Evolutionary conservation across 2,888 invertebrate genomes (phyloP).

Genomic region (Pantelozetes paolii): DNA sequence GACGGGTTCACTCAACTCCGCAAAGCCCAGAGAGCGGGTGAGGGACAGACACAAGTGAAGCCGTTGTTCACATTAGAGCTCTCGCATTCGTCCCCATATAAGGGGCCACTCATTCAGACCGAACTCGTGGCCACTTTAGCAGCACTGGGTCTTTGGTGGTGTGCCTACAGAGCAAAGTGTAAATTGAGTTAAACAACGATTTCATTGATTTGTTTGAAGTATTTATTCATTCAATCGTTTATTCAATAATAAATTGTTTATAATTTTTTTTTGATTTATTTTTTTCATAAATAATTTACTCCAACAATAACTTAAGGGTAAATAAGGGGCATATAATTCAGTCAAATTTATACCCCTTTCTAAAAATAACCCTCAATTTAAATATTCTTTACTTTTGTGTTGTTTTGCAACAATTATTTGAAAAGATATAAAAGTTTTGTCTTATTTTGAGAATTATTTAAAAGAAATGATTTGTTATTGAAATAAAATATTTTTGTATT

Average conservation of each 20-base stretch:
- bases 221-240: background rate
- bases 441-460: no score
- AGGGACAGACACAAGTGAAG: background rate
- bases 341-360: no score
- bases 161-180: conserved; percentile 76
- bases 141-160: conserved; percentile 73
- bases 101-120: conserved; percentile 78
- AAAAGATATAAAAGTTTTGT: no score
- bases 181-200: conserved; percentile 60
- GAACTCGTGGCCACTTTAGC: conserved; percentile 80
- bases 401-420: no score
- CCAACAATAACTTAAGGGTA: no score
- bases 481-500: no score
- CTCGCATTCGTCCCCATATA: conserved; percentile 64
- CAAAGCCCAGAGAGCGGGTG: conserved; percentile 27
- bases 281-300: no score
- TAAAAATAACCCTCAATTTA: no score
- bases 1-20: conserved; percentile 70
- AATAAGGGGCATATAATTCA: no score
- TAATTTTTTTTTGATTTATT: no score
- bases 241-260: background rate
- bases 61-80: conserved; percentile 37
- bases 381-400: no score
- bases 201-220: background rate
- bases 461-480: no score